A percentile compares a stretch with the other conserved stretches of the same genome.
These are phyloP conservation scores for Peromyscus nudipes DNA, from an alignment of 2,797 vertebrate genomes.

Conservation along the genomic window DNA sequence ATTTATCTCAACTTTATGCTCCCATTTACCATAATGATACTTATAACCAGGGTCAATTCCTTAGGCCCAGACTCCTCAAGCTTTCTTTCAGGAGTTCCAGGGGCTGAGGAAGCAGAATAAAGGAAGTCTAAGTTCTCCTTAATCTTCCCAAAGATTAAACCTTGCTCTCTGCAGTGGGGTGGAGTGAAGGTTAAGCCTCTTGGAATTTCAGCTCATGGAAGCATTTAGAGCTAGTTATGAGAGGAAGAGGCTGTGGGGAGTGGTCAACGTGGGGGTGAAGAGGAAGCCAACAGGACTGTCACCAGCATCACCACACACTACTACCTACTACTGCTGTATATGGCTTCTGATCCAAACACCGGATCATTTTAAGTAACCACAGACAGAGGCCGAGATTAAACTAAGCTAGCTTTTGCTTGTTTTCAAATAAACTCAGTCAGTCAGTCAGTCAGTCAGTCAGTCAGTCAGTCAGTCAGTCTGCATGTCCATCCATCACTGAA, in stretches of 20 bases:
- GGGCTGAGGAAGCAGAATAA: not conserved
- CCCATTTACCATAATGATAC: not conserved
- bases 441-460: not conserved
- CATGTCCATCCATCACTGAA: not conserved
- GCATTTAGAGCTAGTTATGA: not conserved
- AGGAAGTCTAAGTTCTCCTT: not conserved
- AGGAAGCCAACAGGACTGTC: not conserved
- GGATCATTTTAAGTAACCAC: not conserved
- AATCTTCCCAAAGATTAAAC: not conserved
- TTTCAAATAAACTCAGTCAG: not conserved
- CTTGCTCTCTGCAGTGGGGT: not conserved
- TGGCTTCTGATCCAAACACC: not conserved
- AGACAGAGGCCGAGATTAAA: not conserved
- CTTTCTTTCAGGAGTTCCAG: not conserved
- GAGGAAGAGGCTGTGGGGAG: not conserved
- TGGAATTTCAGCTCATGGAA: not conserved
- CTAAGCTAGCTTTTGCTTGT: not conserved
- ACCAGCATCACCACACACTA: not conserved
- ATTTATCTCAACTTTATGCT: not conserved
- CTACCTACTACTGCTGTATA: too few species aligned
- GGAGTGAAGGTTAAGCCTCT: not conserved
- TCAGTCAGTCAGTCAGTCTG: not conserved
- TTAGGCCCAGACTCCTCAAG: not conserved
- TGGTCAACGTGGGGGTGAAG: fast-evolving
- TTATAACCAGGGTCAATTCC: not conserved